Evolutionary conservation across 2,113 vertebrate genomes (phyloP).

Genomic region (Pycnonotus jocosus): DNA sequence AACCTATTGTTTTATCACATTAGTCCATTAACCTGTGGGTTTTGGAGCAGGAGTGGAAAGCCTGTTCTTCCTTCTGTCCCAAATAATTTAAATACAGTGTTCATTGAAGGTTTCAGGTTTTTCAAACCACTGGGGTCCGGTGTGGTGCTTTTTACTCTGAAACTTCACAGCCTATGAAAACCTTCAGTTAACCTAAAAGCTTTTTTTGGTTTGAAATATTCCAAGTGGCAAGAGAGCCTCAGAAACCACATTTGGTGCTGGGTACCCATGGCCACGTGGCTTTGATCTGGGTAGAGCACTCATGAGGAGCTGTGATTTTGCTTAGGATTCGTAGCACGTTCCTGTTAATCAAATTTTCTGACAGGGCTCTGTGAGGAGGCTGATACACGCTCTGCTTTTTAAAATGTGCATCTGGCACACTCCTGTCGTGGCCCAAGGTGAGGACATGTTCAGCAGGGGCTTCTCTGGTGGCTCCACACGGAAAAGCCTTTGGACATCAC

Average conservation of each 20-base stretch:
- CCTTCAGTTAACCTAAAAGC: neutral
- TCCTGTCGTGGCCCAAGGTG: neutral
- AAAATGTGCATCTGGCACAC: neutral
- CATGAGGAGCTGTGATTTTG: neutral
- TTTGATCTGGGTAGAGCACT: conserved; percentile 53
- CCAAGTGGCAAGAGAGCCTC: conserved; percentile 26
- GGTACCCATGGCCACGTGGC: neutral
- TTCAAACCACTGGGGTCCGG: neutral
- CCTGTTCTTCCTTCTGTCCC: conserved; percentile 36
- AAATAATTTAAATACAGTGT: conserved; percentile 23
- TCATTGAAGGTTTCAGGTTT: neutral
- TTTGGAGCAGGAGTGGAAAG: conserved; percentile 17
- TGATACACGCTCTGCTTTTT: neutral
- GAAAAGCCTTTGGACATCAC: neutral
- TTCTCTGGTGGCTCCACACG: neutral
- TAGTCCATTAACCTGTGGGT: conserved; percentile 52
- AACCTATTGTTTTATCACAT: conserved; percentile 45
- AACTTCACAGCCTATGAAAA: neutral
- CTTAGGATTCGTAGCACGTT: conserved; percentile 26
- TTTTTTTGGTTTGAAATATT: conserved; percentile 24
- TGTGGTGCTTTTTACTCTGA: neutral
- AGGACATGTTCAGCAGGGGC: neutral
- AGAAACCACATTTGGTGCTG: conserved; percentile 31
- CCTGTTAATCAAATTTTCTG: neutral
- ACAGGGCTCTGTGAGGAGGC: neutral